Evolutionary conservation across 2,113 vertebrate genomes (phyloP).

Genomic region (Willisornis vidua): DNA sequence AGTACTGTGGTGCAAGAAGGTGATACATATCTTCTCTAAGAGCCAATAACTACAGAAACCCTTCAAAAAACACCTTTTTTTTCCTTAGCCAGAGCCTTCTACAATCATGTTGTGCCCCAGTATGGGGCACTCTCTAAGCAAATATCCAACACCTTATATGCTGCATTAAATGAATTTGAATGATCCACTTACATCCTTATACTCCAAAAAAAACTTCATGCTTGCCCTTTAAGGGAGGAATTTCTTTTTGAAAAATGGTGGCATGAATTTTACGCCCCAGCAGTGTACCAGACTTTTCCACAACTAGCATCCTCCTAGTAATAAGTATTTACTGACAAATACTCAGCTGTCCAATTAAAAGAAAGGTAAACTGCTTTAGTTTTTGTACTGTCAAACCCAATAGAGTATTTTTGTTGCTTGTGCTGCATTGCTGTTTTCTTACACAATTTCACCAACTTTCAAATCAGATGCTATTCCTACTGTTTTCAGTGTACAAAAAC

Average conservation of each 20-base stretch:
- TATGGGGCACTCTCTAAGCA: not conserved
- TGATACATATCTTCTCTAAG: not conserved
- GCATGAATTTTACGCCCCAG: not conserved
- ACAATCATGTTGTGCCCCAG: not conserved
- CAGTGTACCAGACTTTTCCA: not conserved
- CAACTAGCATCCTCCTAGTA: not conserved
- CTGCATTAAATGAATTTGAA: not conserved
- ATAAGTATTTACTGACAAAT: not conserved
- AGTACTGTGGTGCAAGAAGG: not conserved
- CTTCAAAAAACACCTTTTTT: not conserved
- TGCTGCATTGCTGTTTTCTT: not conserved
- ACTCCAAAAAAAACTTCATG: not conserved
- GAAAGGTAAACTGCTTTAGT: not conserved
- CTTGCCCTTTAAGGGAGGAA: not conserved
- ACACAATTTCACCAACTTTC: not conserved
- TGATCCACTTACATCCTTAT: not conserved
- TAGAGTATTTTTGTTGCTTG: not conserved
- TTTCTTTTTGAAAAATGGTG: not conserved
- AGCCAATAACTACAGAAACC: not conserved
- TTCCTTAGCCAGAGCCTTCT: not conserved
- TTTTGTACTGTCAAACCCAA: not conserved
- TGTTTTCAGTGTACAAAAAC: not conserved
- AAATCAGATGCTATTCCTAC: not conserved
- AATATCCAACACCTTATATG: not conserved
- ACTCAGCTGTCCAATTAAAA: not conserved